A percentile compares a stretch with the other conserved stretches of the same genome.
Evolutionary conservation across 2,888 invertebrate genomes (phyloP).

Genomic region (Patella ulyssiponensis): DNA sequence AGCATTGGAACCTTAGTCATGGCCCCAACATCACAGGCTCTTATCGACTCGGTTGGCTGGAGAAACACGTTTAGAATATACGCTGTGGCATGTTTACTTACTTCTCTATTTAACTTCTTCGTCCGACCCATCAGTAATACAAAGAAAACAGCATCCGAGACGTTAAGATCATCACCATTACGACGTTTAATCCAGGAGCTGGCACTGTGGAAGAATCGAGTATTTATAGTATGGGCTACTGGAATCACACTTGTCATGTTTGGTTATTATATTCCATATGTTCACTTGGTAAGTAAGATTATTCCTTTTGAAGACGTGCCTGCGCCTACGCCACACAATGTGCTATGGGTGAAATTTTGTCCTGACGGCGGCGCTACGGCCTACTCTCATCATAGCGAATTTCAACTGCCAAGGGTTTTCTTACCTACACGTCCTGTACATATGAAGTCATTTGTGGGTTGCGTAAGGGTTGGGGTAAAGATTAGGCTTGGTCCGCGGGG

Average conservation of each 20-base stretch:
- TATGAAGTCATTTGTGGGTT: too few species aligned
- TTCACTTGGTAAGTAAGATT: constrained; percentile 56
- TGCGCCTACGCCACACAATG: too few species aligned
- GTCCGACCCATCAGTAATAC: constrained; percentile 36
- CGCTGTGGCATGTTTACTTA: constrained; percentile 42
- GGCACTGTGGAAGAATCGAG: constrained; percentile 62
- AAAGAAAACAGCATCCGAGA: constrained; percentile 28
- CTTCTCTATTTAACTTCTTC: constrained; percentile 41
- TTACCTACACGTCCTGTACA: too few species aligned
- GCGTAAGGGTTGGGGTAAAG: too few species aligned
- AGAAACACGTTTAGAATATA: constrained; percentile 51
- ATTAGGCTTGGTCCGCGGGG: too few species aligned
- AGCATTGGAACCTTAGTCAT: constrained; percentile 59
- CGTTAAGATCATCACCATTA: constrained; percentile 35
- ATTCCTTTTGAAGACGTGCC: too few species aligned
- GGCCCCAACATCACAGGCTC: constrained; percentile 53
- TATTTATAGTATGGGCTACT: constrained; percentile 57
- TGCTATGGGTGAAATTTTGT: too few species aligned
- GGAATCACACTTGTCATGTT: constrained; percentile 58
- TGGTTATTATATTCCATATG: constrained; percentile 63
- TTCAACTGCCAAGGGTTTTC: too few species aligned
- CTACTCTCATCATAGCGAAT: too few species aligned
- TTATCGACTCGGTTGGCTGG: constrained; percentile 55
- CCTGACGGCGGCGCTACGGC: too few species aligned
- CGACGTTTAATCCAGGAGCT: constrained; percentile 48